Conservation (phyloP, 2,113 vertebrate genomes). For the Struthidea cinerea region DNA sequence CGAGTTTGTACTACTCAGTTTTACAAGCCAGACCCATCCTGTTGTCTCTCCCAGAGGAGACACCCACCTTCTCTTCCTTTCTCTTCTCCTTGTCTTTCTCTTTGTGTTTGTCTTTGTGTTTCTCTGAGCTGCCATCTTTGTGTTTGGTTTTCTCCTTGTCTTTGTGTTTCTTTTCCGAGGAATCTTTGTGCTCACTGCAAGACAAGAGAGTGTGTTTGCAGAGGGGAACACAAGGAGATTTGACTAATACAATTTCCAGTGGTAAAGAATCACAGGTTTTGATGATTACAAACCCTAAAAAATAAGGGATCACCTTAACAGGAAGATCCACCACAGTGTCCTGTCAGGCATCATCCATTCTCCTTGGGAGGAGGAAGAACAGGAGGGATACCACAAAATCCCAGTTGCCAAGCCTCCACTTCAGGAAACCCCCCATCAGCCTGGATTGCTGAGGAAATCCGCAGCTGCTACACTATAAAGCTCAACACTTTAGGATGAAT, state of each 20-base stretch:
- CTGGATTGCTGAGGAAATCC: not conserved
- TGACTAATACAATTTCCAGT: not conserved
- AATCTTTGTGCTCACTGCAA: slow-evolving; percentile 91
- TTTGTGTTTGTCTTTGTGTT: slow-evolving; percentile 86
- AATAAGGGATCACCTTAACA: not conserved
- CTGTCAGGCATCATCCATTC: not conserved
- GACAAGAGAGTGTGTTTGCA: slow-evolving; percentile 37
- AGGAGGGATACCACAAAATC: not conserved
- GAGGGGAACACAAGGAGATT: not conserved
- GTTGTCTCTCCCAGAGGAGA: not conserved
- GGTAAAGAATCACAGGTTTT: not conserved
- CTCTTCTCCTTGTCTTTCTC: slow-evolving; percentile 90
- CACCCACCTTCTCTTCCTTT: slow-evolving; percentile 88
- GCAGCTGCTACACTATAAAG: not conserved
- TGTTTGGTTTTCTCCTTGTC: slow-evolving; percentile 90
- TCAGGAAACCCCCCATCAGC: not conserved
- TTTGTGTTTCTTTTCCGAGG: slow-evolving; percentile 93
- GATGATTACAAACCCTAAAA: not conserved
- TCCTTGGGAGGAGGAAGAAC: not conserved
- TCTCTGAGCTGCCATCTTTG: slow-evolving; percentile 87
- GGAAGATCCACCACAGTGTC: not conserved
- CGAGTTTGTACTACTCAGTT: not conserved
- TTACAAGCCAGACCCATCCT: not conserved
- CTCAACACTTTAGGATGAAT: not conserved
- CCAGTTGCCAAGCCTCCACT: not conserved